Conservation (phyloP, 2,888 invertebrate species). For the Pseudococcus viburni region DNA sequence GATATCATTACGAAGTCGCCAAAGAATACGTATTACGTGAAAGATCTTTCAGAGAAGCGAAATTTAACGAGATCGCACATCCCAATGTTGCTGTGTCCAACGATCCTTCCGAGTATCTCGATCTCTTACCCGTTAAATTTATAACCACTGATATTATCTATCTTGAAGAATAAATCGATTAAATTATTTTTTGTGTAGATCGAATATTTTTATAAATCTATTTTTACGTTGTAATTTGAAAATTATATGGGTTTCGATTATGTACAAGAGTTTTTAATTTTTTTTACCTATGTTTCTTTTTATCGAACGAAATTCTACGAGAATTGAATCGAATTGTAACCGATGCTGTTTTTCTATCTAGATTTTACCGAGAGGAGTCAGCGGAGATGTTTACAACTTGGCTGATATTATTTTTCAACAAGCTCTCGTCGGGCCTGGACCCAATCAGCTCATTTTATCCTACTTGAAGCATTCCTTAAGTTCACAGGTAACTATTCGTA, state of each 20-base stretch:
- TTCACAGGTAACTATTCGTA: conserved; percentile 77
- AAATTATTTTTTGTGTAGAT: conserved; percentile 13
- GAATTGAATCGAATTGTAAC: background rate
- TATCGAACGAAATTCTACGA: background rate
- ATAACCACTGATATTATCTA: conserved; percentile 54
- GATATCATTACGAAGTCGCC: conserved; percentile 85
- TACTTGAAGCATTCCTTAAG: conserved; percentile 93
- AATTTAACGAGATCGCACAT: conserved; percentile 76
- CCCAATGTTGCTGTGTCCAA: conserved; percentile 55
- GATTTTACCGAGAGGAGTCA: conserved; percentile 88
- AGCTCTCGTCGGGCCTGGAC: conserved; percentile 92
- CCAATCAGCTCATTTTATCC: conserved; percentile 90
- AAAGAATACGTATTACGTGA: conserved; percentile 84
- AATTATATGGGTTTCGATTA: conserved; percentile 35
- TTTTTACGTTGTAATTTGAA: conserved; percentile 23
- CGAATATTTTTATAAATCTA: conserved; percentile 28
- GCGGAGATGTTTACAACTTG: conserved; percentile 92
- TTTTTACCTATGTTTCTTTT: background rate
- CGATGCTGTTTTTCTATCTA: conserved; percentile 69
- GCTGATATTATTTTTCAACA: conserved; percentile 95
- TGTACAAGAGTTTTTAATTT: background rate
- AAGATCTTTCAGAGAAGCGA: conserved; percentile 84
- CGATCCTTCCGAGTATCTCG: conserved; percentile 63
- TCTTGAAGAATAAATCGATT: background rate
- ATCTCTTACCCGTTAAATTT: conserved; percentile 62